These are phyloP conservation scores for Anastrepha obliqua DNA, from an alignment of 1,140 invertebrate genomes.

Conservation along the genomic window DNA sequence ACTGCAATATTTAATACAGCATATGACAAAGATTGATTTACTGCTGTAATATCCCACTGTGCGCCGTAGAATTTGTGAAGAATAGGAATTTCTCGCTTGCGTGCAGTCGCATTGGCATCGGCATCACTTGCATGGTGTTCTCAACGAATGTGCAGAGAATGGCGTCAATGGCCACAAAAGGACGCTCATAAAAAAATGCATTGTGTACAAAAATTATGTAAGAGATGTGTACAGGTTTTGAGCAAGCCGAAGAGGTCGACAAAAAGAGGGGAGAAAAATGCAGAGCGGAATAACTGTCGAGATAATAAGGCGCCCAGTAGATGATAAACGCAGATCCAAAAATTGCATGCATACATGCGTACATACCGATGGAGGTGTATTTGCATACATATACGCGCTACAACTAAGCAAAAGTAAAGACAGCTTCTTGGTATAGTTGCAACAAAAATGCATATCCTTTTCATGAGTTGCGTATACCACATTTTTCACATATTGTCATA, in stretches of 20 bases:
- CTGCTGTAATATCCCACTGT: background rate
- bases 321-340: background rate
- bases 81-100: background rate
- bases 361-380: background rate
- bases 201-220: slow-evolving; percentile 3
- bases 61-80: background rate
- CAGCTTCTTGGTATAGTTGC: background rate
- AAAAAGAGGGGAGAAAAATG: background rate
- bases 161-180: background rate
- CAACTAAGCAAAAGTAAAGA: too few species aligned
- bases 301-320: background rate
- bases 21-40: too few species aligned
- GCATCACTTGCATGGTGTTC: background rate
- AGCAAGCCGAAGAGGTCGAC: background rate
- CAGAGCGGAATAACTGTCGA: background rate
- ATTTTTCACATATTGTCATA: background rate
- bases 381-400: too few species aligned
- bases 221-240: slow-evolving; percentile 1
- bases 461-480: background rate
- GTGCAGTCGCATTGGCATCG: background rate
- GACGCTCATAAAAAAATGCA: background rate
- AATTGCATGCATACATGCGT: background rate
- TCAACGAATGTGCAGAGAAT: background rate
- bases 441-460: background rate
- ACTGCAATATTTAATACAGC: too few species aligned